Evolutionary conservation across 2,113 vertebrate species (phyloP).

Genomic region (Delphinapterus leucas): DNA sequence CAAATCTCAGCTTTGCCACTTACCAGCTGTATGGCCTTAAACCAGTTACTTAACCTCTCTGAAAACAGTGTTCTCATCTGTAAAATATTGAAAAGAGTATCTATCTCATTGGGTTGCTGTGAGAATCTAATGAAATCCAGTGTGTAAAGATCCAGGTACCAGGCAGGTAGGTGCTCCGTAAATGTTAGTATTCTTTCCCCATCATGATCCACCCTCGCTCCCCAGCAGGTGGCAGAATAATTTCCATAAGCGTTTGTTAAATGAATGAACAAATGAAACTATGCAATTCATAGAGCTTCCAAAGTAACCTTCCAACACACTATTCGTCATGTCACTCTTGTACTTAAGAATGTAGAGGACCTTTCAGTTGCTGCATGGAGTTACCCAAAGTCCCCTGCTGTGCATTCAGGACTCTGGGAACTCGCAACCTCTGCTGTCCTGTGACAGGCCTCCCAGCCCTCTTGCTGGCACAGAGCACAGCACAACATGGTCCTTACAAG

Average conservation of each 20-base stretch:
- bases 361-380: neutral
- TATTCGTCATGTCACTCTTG: neutral
- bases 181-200: neutral
- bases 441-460: neutral
- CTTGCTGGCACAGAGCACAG: neutral
- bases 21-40: neutral
- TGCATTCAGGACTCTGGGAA: neutral
- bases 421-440: accelerated
- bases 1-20: neutral
- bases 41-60: neutral
- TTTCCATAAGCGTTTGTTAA: neutral
- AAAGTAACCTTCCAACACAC: neutral
- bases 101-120: neutral
- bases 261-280: neutral
- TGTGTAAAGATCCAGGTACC: neutral
- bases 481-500: neutral
- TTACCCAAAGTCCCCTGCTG: neutral
- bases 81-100: neutral
- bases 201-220: neutral
- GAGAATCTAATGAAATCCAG: neutral
- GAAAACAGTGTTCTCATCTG: neutral
- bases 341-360: neutral
- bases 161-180: neutral
- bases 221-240: neutral
- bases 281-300: neutral